Percentiles rank a stretch among this genome's conserved stretches.
phyloP scores from a whole-genome alignment of 2,888 invertebrate species.

The Dascillus cervinus region DNA sequence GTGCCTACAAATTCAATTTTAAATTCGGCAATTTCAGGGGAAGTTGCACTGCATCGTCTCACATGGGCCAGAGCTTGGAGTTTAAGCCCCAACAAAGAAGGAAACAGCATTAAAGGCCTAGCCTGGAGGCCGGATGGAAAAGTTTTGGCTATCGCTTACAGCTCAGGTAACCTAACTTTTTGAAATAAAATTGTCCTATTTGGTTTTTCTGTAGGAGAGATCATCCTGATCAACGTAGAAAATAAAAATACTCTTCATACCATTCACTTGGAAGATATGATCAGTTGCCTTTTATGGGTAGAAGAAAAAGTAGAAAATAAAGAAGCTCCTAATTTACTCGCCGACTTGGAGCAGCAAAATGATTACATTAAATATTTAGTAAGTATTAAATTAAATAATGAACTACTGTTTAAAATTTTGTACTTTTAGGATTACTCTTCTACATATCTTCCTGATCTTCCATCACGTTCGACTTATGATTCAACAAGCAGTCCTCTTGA shows the following conservation, averaged over 20 bases:
- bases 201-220: conserved; percentile 48
- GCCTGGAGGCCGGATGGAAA: conserved; percentile 96
- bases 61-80: conserved; percentile 93
- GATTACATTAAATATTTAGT: conserved; percentile 33
- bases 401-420: conserved; percentile 4
- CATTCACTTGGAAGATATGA: conserved; percentile 52
- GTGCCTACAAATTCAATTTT: conserved; percentile 3
- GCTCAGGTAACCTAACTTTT: conserved; percentile 49
- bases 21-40: conserved; percentile 51
- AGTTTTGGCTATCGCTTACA: conserved; percentile 67
- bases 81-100: conserved; percentile 68
- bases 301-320: conserved; percentile 28
- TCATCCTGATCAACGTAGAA: conserved; percentile 75
- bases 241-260: conserved; percentile 72
- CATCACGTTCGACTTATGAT: conserved; percentile 44
- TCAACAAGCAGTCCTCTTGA: conserved; percentile 49
- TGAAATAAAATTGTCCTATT: neutral
- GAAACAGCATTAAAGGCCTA: conserved; percentile 64
- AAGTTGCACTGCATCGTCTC: conserved; percentile 79
- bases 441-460: conserved; percentile 44
- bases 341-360: conserved; percentile 25
- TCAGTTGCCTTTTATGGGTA: conserved; percentile 68
- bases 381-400: conserved; percentile 12
- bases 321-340: conserved; percentile 11
- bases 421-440: conserved; percentile 37